Conservation (phyloP, 2,113 vertebrate species). For the Serilophus lunatus region DNA sequence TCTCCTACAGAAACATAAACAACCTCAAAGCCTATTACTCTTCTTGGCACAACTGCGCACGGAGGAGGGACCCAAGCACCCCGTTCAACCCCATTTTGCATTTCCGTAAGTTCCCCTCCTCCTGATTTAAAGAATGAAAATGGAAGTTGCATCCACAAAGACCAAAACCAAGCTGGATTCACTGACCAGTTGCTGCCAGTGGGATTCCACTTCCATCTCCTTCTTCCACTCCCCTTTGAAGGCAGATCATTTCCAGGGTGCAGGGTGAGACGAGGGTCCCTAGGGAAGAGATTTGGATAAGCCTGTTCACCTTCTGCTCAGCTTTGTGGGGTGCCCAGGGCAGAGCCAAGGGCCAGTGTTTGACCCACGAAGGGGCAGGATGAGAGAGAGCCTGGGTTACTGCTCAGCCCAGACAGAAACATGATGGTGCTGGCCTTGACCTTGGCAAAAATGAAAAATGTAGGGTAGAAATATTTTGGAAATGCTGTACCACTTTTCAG, state of each 20-base stretch:
- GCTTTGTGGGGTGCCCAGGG: background rate
- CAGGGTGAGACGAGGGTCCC: background rate
- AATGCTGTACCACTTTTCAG: background rate
- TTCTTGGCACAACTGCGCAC: conserved; percentile 51
- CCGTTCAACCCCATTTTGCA: background rate
- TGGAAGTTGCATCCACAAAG: background rate
- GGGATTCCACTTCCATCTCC: fast-evolving
- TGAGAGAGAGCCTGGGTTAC: fast-evolving
- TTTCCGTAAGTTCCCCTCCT: background rate
- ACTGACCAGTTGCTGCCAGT: fast-evolving
- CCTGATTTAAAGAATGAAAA: background rate
- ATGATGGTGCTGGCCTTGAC: fast-evolving
- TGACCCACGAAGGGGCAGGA: background rate
- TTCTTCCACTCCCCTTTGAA: fast-evolving
- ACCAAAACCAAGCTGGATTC: fast-evolving
- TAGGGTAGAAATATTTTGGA: background rate
- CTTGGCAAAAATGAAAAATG: background rate
- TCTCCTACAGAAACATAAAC: conserved; percentile 47
- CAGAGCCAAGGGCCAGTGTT: background rate
- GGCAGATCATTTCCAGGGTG: fast-evolving
- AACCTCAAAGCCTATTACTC: conserved; percentile 46
- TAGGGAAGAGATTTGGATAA: fast-evolving
- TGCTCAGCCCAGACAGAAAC: fast-evolving
- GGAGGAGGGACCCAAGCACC: background rate
- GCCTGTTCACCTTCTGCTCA: background rate